A percentile compares a stretch with the other conserved stretches of the same genome.
phyloP scores from a whole-genome alignment of 2,797 vertebrate genomes.

The Melanotaenia trifasciata region DNA sequence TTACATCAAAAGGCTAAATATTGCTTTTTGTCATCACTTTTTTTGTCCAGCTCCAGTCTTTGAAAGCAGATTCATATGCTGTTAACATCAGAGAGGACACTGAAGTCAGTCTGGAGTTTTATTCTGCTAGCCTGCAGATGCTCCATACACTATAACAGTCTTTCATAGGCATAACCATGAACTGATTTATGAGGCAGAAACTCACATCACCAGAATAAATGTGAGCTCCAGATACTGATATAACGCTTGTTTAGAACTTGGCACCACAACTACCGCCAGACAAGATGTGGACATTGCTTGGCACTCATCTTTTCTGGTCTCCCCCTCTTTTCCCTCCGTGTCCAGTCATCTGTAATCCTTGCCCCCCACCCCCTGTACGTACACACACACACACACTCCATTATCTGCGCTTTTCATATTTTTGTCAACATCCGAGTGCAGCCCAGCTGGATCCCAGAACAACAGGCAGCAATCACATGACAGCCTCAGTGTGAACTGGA shows the following conservation, averaged over 20 bases:
- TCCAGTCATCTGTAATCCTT: conserved; percentile 37
- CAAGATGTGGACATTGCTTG: conserved; percentile 39
- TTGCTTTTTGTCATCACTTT: conserved; percentile 27
- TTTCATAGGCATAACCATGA: conserved; percentile 35
- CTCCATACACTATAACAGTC: conserved; percentile 21
- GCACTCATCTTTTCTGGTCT: conserved; percentile 19
- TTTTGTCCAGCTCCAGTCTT: conserved; percentile 5
- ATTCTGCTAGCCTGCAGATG: conserved; percentile 42
- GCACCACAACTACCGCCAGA: conserved; percentile 41
- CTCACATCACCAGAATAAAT: conserved; percentile 55
- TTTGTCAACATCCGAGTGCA: conserved; percentile 57
- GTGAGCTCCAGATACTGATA: conserved; percentile 57
- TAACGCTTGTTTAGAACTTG: conserved; percentile 64
- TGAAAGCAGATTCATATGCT: conserved; percentile 1
- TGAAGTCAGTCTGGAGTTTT: conserved; percentile 31
- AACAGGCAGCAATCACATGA: conserved; percentile 73
- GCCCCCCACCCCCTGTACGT: conserved; percentile 7
- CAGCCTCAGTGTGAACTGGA: conserved; percentile 68
- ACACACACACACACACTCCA: conserved; percentile 15
- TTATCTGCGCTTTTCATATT: conserved; percentile 58
- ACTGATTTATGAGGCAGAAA: conserved; percentile 63
- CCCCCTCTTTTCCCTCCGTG: conserved; percentile 7
- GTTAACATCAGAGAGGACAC: conserved; percentile 11
- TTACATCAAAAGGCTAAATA: conserved; percentile 24
- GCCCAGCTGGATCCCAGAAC: conserved; percentile 71